Evolutionary conservation across 2,113 vertebrate species (phyloP), one percentile per base, ranked within the genome.

Genomic region (Psephotus haematonotus): DNA sequence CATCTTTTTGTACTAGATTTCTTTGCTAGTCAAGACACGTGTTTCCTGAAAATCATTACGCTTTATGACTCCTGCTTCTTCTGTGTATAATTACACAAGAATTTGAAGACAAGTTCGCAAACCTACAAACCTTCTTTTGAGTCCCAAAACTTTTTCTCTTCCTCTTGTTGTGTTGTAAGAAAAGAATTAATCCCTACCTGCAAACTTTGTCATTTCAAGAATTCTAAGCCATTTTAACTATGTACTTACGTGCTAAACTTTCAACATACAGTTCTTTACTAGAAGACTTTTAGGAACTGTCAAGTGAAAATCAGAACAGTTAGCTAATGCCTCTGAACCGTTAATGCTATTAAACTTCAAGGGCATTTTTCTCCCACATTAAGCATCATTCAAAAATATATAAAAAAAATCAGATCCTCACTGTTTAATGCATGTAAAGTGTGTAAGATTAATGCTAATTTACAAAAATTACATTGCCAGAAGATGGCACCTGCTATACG

Each of bases 401-500:
- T 29, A 19, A 59, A 69, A 63, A 69, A 90, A 91, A 65, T 15
- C 19, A 16, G 11, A 65, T 82, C 31, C 23, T 81, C 9, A 6
- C 28, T 18, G 11, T 44, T 84, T 64, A 35, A 39, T 91, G 44
- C 33, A 35, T 27, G 17, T 27, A 55, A 60, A 0, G 3, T 44
- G 33, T 49, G 19, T 63, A 78, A 83, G 57, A 72, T 64, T 35
- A 78, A 64, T 78, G 24, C 10, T 49, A 1, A 59, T 69, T 91
- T 70, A 69, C 2, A 57, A 94, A 94, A 93, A 52, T 46, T 0
- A 43, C 55, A 63, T 93, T 91, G 5, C 97, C 97, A 97, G 96
- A 95, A 98, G 97, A 90, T 97, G 96, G 97, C 97, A 97, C 90
- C 93, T 98, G 84, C 67, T 95, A 97, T 97, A 97, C 88, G 2